Base-by-base conservation (phyloP, 2,797 vertebrate genomes). In the Sebastes steindachneri region DNA sequence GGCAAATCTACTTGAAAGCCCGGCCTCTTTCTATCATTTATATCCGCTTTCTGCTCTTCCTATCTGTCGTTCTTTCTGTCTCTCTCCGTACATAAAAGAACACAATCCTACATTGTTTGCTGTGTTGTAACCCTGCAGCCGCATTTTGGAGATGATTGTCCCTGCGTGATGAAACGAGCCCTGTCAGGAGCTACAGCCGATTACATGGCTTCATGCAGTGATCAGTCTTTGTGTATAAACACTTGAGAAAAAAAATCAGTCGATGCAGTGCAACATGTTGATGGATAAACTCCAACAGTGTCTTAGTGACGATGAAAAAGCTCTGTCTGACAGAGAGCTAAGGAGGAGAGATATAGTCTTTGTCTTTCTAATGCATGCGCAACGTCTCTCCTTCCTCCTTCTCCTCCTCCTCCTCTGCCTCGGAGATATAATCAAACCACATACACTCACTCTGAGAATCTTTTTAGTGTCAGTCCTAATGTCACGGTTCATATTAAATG, bases 221-320 rank as follows among this genome's bases (percentile, higher is more conserved):
- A 89, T 91, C 85, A 57, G 67, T 83, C 83, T 85, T 89, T 89
- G 87, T 90, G 85, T 90, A 74, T 78, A 85, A 90, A 90, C 85
- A 85, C 79, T 83, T 64, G 7, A 25, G 29, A 48, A 51, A 41
- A 45, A 68, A 53, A 73, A 33, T 23, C 55, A 63, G 87, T 87
- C 73, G 71, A 89, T 86, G 82, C 75, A 53, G 64, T 3, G 45
- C 73, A 83, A 88, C 87, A 74, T 64, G 86, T 77, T 85, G 87
- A 90, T 75, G 80, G 79, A 86, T 89, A 75, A 90, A 88, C 85
- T 91, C 86, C 83, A 82, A 71, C 71, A 77, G 62, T 63, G 64
- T 63, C 59, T 83, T 64, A 25, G 75, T 64, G 68, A 79, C 58
- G 59, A 66, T 29, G 21, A 79, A 73, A 82, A 77, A 60, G 28